phyloP scores from a whole-genome alignment of 2,113 vertebrate species.

The Argyrosomus japonicus region DNA sequence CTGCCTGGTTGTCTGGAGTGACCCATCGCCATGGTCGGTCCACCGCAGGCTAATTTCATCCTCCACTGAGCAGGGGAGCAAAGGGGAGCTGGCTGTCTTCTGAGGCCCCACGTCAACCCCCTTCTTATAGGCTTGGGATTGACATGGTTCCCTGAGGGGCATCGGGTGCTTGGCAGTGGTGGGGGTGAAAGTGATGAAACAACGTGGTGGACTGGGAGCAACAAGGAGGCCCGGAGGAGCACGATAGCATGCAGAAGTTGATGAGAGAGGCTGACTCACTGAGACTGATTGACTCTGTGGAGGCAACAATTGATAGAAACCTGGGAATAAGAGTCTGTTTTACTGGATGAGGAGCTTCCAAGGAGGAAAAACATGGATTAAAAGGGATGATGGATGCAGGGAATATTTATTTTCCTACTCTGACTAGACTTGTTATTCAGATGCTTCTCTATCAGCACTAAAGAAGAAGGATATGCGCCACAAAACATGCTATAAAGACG shows the following conservation, averaged over 20 bases:
- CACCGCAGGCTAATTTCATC: constrained; percentile 76
- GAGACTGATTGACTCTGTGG: constrained; percentile 33
- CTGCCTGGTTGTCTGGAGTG: constrained; percentile 59
- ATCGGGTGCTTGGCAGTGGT: not conserved
- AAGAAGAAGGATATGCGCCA: not conserved
- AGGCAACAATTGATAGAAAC: constrained; percentile 45
- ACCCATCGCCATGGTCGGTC: constrained; percentile 53
- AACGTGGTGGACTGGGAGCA: constrained; percentile 14
- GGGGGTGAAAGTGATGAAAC: constrained; percentile 22
- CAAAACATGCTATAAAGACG: too few relatives aligned
- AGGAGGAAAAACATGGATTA: constrained; percentile 17
- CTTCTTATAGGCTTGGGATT: constrained; percentile 62
- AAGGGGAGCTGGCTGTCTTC: constrained; percentile 59
- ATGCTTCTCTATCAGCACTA: not conserved
- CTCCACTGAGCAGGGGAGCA: constrained; percentile 68
- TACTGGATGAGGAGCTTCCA: constrained; percentile 36
- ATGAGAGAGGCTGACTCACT: constrained; percentile 46
- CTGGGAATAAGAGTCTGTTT: constrained; percentile 47
- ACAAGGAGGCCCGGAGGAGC: constrained; percentile 31
- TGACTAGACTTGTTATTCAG: constrained; percentile 21
- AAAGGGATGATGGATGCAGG: constrained; percentile 16
- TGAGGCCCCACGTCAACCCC: constrained; percentile 46
- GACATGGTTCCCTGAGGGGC: constrained; percentile 62
- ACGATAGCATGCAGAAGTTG: constrained; percentile 29
- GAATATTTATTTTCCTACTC: not conserved